Conservation (phyloP, 1,140 invertebrate genomes). For the Macrostomum lignano region DNA sequence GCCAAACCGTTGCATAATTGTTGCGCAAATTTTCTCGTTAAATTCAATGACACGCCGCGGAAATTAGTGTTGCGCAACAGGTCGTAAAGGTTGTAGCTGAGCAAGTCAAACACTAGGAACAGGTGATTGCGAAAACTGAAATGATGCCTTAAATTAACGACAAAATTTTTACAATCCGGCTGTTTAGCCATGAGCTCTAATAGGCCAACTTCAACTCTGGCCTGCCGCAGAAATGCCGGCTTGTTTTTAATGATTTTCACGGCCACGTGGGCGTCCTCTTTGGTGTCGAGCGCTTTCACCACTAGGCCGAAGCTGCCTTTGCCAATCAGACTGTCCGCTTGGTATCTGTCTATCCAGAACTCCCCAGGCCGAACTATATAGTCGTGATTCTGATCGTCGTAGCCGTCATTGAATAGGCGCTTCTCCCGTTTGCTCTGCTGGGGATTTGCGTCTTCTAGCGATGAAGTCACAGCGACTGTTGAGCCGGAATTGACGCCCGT, state of each 20-base stretch:
- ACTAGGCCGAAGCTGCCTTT: not conserved
- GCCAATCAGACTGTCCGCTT: not conserved
- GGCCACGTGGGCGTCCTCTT: slow-evolving; percentile 64
- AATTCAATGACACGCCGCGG: slow-evolving; percentile 84
- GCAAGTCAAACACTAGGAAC: slow-evolving; percentile 6
- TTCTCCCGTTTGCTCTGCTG: too few relatives aligned
- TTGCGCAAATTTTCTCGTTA: slow-evolving; percentile 96
- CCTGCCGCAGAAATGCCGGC: slow-evolving; percentile 98
- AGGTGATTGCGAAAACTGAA: slow-evolving; percentile 45
- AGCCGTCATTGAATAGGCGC: too few relatives aligned
- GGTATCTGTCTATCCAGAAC: not conserved
- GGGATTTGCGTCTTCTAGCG: too few relatives aligned
- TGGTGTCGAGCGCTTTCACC: slow-evolving; percentile 87
- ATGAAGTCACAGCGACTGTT: too few relatives aligned
- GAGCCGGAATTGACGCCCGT: too few relatives aligned
- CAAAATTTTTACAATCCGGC: not conserved
- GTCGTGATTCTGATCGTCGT: slow-evolving; percentile 68
- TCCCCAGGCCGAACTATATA: slow-evolving; percentile 2
- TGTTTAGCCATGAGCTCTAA: slow-evolving; percentile 67
- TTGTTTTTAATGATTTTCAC: slow-evolving; percentile 94
- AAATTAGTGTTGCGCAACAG: slow-evolving; percentile 38
- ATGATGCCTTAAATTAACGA: slow-evolving; percentile 45
- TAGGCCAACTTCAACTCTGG: slow-evolving; percentile 96
- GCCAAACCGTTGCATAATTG: slow-evolving; percentile 12
- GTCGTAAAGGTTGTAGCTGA: slow-evolving; percentile 6